Conservation (phyloP, 2,888 invertebrate genomes). For the Mythimna lalbum region DNA sequence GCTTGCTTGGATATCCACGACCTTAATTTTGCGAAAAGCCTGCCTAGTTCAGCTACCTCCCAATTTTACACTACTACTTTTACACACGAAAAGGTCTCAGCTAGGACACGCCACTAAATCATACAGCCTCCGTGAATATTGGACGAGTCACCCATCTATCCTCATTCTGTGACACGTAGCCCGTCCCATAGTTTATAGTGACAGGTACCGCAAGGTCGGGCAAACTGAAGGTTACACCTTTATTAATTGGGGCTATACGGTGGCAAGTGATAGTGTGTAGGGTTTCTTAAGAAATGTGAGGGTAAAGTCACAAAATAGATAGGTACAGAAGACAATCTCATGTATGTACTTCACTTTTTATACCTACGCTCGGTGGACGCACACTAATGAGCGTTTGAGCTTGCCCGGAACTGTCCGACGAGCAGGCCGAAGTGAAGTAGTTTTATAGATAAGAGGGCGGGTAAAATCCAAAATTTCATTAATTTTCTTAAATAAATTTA, state of each 20-base stretch:
- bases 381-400: too few species aligned
- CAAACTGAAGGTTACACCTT: conserved; percentile 40
- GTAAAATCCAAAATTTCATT: too few species aligned
- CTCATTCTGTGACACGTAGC: conserved; percentile 29
- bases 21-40: background rate
- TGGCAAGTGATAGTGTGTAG: conserved; percentile 7
- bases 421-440: too few species aligned
- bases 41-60: background rate
- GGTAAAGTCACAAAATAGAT: too few species aligned
- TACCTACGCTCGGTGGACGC: too few species aligned
- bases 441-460: too few species aligned
- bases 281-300: conserved; percentile 6
- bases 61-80: conserved; percentile 14
- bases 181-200: conserved; percentile 40
- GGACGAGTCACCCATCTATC: conserved; percentile 36
- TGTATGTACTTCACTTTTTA: too few species aligned
- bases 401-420: too few species aligned
- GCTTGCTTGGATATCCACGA: too few species aligned
- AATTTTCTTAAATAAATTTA: too few species aligned
- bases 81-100: background rate
- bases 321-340: too few species aligned
- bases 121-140: conserved; percentile 43
- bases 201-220: conserved; percentile 20
- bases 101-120: conserved; percentile 13
- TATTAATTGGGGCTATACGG: conserved; percentile 32